A percentile compares a stretch with the other conserved stretches of the same genome.
Evolutionary conservation across 2,113 vertebrate genomes (phyloP).

Genomic region (Rhinopomastus cyanomelas): DNA sequence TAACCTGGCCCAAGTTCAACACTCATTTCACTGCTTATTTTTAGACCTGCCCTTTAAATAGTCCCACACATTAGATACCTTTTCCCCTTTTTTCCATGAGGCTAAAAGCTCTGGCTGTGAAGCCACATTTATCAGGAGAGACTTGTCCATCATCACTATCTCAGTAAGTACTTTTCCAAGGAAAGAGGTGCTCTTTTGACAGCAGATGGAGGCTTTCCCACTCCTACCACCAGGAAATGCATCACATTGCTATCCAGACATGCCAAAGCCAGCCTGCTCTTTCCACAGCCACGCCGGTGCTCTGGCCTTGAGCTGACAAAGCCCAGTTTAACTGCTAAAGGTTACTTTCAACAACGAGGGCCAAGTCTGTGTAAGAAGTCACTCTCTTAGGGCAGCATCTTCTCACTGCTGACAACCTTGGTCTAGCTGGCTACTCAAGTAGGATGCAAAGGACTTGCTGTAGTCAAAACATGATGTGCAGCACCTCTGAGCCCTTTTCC

Average conservation of each 20-base stretch:
- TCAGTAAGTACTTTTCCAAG: constrained; percentile 26
- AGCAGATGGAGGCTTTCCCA: constrained; percentile 47
- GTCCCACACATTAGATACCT: background rate
- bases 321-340: background rate
- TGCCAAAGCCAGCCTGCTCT: constrained; percentile 46
- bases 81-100: constrained; percentile 2
- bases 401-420: background rate
- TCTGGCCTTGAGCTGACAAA: constrained; percentile 14
- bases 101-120: background rate
- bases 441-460: background rate
- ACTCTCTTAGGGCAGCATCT: background rate
- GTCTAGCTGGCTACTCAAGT: background rate
- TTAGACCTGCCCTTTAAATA: constrained; percentile 1
- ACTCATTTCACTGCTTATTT: constrained; percentile 13
- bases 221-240: background rate
- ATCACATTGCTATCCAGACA: background rate
- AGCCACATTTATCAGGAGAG: constrained; percentile 1
- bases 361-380: background rate
- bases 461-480: background rate
- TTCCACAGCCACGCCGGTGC: constrained; percentile 1
- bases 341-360: background rate
- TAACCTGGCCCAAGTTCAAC: constrained; percentile 9
- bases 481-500: background rate
- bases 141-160: constrained; percentile 35
- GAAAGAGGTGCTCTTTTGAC: background rate